Evolutionary conservation across 2,797 vertebrate species (phyloP).

Genomic region (Intellagama lesueurii): DNA sequence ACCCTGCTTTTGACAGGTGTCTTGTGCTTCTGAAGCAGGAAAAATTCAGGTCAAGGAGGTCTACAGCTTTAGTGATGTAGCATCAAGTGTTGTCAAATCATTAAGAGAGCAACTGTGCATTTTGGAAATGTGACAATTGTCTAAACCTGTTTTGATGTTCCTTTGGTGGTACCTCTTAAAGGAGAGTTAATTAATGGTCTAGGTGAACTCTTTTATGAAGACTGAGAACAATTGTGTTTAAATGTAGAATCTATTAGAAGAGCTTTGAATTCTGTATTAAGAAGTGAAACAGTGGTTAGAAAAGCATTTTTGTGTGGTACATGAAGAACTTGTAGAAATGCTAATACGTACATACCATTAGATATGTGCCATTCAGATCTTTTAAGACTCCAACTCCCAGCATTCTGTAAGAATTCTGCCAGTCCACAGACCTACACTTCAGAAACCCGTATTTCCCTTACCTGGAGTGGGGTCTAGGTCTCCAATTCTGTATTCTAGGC

Average conservation of each 20-base stretch:
- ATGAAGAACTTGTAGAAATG: neutral
- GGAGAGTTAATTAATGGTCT: neutral
- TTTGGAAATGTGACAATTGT: neutral
- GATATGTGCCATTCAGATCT: neutral
- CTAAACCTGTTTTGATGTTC: neutral
- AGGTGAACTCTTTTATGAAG: neutral
- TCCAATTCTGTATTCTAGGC: too few relatives aligned
- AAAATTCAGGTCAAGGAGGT: neutral
- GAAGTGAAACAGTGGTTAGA: neutral
- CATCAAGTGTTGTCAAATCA: neutral
- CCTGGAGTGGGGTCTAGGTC: too few relatives aligned
- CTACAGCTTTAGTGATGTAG: neutral
- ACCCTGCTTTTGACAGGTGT: neutral
- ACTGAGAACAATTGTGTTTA: neutral
- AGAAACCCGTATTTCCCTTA: too few relatives aligned
- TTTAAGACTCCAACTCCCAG: neutral
- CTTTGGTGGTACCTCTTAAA: neutral
- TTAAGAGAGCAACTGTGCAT: neutral
- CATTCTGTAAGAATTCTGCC: too few relatives aligned
- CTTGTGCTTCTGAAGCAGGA: neutral
- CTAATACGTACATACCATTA: too few relatives aligned
- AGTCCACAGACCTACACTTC: too few relatives aligned
- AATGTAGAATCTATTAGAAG: neutral
- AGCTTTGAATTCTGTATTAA: neutral
- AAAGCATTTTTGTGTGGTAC: neutral